Percentiles rank a stretch among this genome's conserved stretches.
Evolutionary conservation across 1,140 invertebrate genomes (phyloP).

Genomic region (Zaprionus ornatus): DNA sequence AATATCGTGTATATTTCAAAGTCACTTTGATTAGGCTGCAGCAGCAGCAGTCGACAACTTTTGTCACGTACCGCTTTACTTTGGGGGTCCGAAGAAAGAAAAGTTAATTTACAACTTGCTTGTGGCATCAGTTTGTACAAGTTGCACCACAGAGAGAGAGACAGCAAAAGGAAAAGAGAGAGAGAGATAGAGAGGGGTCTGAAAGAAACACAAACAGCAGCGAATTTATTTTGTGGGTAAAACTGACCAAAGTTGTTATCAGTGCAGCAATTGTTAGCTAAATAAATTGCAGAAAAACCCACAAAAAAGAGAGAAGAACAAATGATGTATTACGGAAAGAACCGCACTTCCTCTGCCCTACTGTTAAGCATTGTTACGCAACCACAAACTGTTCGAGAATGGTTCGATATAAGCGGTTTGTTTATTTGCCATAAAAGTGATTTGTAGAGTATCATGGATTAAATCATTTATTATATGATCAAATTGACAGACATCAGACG

Average conservation of each 20-base stretch:
- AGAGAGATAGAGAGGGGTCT: too few relatives aligned
- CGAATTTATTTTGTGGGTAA: conserved; percentile 3
- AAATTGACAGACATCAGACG: background rate
- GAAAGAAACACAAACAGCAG: background rate
- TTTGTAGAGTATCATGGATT: background rate
- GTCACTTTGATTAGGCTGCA: conserved; percentile 3
- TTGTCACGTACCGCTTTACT: conserved; percentile 57
- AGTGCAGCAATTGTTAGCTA: background rate
- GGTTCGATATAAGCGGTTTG: background rate
- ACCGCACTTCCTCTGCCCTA: background rate
- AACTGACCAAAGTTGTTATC: background rate
- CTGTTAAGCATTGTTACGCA: background rate
- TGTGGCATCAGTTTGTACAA: conserved; percentile 4
- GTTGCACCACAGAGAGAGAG: background rate
- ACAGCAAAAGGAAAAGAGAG: background rate
- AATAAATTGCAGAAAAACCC: conserved; percentile 3
- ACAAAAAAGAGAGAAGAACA: background rate
- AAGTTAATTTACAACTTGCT: conserved; percentile 19
- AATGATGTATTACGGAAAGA: conserved; percentile 5
- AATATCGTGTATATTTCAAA: background rate
- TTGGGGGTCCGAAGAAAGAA: conserved; percentile 32
- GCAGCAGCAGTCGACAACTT: conserved; percentile 22
- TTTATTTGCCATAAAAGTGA: background rate
- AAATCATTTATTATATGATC: background rate
- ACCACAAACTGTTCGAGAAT: background rate